Percentiles rank a stretch among this genome's conserved stretches.
Conservation (phyloP, 2,888 invertebrate genomes). For the Drosophila eohydei region DNA sequence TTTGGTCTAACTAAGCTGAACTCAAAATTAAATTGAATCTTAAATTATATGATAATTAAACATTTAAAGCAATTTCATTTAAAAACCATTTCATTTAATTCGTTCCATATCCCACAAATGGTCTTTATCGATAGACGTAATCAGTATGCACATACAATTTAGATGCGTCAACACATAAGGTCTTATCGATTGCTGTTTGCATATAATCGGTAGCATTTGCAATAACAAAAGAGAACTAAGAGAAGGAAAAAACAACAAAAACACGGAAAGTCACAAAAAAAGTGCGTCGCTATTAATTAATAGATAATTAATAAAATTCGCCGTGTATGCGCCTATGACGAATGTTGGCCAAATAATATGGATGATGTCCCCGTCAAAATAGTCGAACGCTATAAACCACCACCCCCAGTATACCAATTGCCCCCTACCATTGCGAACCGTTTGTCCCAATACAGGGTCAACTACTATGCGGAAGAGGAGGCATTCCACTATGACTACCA, state of each 20-base stretch:
- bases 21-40: no score
- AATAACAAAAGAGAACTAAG: constrained; percentile 68
- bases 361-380: constrained; percentile 95
- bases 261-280: constrained; percentile 28
- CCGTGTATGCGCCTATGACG: constrained; percentile 56
- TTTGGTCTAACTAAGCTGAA: neutral
- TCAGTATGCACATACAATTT: constrained; percentile 41
- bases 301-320: constrained; percentile 59
- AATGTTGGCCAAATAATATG: constrained; percentile 85
- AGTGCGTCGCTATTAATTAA: constrained; percentile 57
- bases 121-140: neutral
- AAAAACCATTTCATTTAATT: neutral
- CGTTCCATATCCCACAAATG: neutral
- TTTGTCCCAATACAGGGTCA: constrained; percentile 85
- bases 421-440: constrained; percentile 87
- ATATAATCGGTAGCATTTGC: constrained; percentile 39
- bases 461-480: constrained; percentile 86
- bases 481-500: constrained; percentile 88
- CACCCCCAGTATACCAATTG: constrained; percentile 88
- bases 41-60: neutral
- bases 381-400: constrained; percentile 93
- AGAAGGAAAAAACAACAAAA: constrained; percentile 50
- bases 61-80: neutral
- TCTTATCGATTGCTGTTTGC: constrained; percentile 41
- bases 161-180: constrained; percentile 5